phyloP scores from a whole-genome alignment of 2,113 vertebrate genomes.

The Catharus minimus region DNA sequence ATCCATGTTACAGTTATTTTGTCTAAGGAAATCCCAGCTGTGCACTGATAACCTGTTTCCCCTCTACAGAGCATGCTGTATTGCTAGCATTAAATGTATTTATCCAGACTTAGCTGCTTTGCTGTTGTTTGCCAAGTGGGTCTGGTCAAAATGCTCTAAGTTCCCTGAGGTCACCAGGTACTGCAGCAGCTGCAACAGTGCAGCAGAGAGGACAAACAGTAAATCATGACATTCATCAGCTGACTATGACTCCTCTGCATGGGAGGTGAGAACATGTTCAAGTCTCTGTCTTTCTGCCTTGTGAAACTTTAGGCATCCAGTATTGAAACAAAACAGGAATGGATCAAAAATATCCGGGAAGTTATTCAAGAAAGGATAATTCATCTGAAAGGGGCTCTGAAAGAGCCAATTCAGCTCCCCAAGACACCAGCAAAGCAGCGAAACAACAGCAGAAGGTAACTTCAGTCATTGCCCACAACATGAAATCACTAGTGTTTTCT shows the following conservation, averaged over 20 bases:
- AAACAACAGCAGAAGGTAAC: slow-evolving; percentile 91
- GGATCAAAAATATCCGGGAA: slow-evolving; percentile 98
- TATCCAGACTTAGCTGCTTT: slow-evolving; percentile 41
- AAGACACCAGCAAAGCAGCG: slow-evolving; percentile 92
- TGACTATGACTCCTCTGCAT: background rate
- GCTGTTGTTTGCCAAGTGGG: background rate
- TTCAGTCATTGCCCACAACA: background rate
- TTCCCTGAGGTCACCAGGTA: background rate
- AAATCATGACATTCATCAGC: background rate
- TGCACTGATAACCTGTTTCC: slow-evolving; percentile 9
- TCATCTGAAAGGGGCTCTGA: slow-evolving; percentile 95
- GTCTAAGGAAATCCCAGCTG: slow-evolving; percentile 6
- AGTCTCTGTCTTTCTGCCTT: slow-evolving; percentile 16
- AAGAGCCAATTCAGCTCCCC: slow-evolving; percentile 94
- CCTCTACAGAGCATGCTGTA: background rate
- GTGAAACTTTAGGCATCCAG: slow-evolving; percentile 83
- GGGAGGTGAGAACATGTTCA: background rate
- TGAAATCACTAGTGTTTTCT: background rate
- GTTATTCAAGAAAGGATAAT: slow-evolving; percentile 98
- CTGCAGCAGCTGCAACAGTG: background rate
- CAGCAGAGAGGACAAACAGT: background rate
- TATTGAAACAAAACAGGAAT: slow-evolving; percentile 97
- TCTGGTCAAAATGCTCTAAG: background rate
- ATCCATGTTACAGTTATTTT: background rate
- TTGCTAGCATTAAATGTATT: background rate